Conservation (phyloP, 92 coral and sea anemone genomes). For the Epizoanthus ramosus region DNA sequence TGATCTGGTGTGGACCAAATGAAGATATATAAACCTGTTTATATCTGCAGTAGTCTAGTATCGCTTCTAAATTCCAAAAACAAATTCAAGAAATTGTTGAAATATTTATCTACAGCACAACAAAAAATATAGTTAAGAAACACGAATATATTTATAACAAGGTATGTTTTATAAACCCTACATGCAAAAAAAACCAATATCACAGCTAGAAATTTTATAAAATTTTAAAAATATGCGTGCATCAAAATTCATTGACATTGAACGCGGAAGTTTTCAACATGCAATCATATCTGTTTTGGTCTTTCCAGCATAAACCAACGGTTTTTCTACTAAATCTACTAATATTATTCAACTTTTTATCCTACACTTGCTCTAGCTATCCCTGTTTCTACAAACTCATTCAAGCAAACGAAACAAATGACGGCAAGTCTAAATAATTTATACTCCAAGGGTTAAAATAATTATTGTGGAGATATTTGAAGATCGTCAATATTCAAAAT, state of each 20-base stretch:
- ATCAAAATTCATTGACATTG: background rate
- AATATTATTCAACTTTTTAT: no score
- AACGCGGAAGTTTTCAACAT: background rate
- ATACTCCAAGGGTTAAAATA: slow-evolving; percentile 20
- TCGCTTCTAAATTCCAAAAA: no score
- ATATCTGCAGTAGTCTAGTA: no score
- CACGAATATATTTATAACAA: no score
- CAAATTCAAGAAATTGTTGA: no score
- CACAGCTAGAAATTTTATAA: slow-evolving; percentile 15
- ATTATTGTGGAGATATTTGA: slow-evolving; percentile 22
- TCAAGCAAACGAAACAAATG: slow-evolving; percentile 42
- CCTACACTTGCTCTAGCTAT: background rate
- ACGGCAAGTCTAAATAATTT: slow-evolving; percentile 32
- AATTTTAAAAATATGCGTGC: slow-evolving; percentile 10
- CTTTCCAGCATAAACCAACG: background rate
- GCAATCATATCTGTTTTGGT: background rate
- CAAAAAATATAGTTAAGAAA: no score
- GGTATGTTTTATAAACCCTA: no score
- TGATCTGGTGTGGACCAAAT: no score
- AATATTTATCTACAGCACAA: no score
- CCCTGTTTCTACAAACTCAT: slow-evolving; percentile 24
- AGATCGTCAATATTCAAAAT: background rate
- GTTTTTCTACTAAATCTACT: background rate
- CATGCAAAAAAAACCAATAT: background rate
- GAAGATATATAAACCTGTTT: no score